Conservation (phyloP, 1,140 invertebrate genomes). For the Drosophila burlai region DNA sequence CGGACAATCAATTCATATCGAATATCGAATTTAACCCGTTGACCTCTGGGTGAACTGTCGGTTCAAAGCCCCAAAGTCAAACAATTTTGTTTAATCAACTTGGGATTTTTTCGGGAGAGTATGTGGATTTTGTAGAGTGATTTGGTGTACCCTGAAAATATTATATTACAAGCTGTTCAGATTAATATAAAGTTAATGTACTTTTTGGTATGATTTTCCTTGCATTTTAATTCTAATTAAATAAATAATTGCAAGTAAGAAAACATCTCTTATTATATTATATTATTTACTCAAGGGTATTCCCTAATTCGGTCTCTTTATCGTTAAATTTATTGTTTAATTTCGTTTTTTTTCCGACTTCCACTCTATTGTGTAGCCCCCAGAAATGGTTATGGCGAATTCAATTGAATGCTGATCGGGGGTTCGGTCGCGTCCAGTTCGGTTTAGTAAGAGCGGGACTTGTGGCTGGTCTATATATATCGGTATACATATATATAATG, state of each 20-base stretch:
- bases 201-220: neutral
- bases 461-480: conserved; percentile 41
- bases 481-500: conserved; percentile 37
- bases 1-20: conserved; percentile 78
- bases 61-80: conserved; percentile 66
- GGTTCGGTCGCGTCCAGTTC: conserved; percentile 35
- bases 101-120: neutral
- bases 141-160: neutral
- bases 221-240: neutral
- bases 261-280: neutral
- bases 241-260: rapidly evolving
- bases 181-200: neutral
- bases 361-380: conserved; percentile 55
- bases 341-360: conserved; percentile 6
- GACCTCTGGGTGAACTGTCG: conserved; percentile 37
- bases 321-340: neutral
- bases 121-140: too few species aligned
- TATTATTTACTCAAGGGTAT: conserved; percentile 19
- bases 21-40: conserved; percentile 75
- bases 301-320: neutral
- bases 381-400: conserved; percentile 65
- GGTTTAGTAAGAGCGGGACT: conserved; percentile 46
- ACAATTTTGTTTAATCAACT: conserved; percentile 76
- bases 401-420: conserved; percentile 56
- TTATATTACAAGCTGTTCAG: neutral